Percentiles rank a stretch among this genome's conserved stretches.
Evolutionary conservation across 2,797 vertebrate species (phyloP).

Genomic region (Peromyscus eremicus): DNA sequence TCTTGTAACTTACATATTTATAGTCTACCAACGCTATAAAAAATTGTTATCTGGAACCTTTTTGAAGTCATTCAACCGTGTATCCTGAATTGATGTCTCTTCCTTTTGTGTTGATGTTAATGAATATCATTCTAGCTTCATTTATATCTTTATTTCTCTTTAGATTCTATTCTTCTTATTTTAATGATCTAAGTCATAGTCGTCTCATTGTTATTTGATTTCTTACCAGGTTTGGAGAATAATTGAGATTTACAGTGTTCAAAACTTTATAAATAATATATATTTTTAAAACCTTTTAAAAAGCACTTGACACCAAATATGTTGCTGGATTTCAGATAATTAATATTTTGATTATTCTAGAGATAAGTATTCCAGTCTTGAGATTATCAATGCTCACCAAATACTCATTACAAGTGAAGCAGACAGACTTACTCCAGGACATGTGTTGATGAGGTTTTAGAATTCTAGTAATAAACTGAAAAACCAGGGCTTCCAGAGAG

Average conservation of each 20-base stretch:
- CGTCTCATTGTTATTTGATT: not conserved
- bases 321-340: not conserved
- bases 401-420: not conserved
- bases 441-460: not conserved
- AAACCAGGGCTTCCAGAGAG: not conserved
- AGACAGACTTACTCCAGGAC: not conserved
- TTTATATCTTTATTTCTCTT: not conserved
- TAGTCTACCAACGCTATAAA: not conserved
- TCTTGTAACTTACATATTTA: not conserved
- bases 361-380: not conserved
- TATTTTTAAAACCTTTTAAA: not conserved
- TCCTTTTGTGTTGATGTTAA: not conserved
- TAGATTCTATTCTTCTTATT: not conserved
- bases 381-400: not conserved
- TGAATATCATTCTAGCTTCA: not conserved
- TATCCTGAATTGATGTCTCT: not conserved
- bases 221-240: not conserved
- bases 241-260: not conserved
- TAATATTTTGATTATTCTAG: not conserved
- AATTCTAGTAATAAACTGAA: not conserved
- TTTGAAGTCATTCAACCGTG: not conserved
- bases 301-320: not conserved
- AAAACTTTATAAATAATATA: not conserved
- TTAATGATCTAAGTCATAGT: slow-evolving; percentile 14
- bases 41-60: not conserved